Evolutionary conservation across 1,140 invertebrate genomes (phyloP), one percentile per base, ranked within the genome.

Genomic region (Drosophila rufa): DNA sequence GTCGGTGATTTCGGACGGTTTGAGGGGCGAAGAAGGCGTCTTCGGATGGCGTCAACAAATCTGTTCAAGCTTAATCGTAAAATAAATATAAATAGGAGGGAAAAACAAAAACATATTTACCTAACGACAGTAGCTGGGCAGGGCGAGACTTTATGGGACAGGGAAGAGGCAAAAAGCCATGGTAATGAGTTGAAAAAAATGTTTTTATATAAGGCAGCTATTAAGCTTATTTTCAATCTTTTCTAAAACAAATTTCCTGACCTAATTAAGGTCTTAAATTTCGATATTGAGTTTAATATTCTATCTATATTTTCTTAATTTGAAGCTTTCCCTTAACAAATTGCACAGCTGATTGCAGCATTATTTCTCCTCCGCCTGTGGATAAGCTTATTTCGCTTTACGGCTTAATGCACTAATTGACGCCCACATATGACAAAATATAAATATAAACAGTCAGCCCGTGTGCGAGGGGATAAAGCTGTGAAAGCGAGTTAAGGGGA

Each of bases 361-460:
- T 25, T 40, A 22, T 55, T 55, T 40, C 22, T 22, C 2, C 53
- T 25, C 9, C 19, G 36, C 14, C 14, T 40, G 53, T 11, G 33
- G 19, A n/a, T 40, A 55, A 55, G 53, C 53, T 55, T 55, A 55
- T 22, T 40, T 55, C 53, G 33, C 53, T 55, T 55, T 22, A 55
- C 53, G 53, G 53, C 33, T 55, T 55, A 40, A 55, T 55, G 53
- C 53, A 55, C 53, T 40, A 55, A 55, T 55, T 55, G 53, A 55
- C 53, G 40, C 53, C 15, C 36, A 55, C 53, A 55, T 40, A 55
- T 55, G 53, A 55, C 53, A 40, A 55, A 55, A 55, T 55, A 38
- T 22, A 40, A 38, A 55, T 55, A 55, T 40, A 25, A 40, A 40
- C 53, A 25, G 19, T 9, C 53, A 25, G 53, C 33, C 53, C 40